A percentile compares a stretch with the other conserved stretches of the same genome.
phyloP scores from a whole-genome alignment of 2,888 invertebrate genomes.

The Selenia dentaria region DNA sequence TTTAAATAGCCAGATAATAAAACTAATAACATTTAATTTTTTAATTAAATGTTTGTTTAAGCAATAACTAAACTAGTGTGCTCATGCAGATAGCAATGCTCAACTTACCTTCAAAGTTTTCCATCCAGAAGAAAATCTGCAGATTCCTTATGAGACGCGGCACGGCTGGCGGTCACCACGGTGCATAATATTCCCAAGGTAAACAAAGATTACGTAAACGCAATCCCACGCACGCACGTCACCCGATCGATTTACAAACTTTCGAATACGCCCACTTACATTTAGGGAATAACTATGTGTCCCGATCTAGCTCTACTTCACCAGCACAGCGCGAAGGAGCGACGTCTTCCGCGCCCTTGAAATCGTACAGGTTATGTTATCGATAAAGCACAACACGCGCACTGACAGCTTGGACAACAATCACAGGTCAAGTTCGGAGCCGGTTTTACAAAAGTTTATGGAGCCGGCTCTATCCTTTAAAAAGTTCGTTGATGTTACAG shows the following conservation, averaged over 20 bases:
- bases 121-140: slow-evolving; percentile 24
- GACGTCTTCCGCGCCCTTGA: slow-evolving; percentile 74
- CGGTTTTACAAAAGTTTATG: slow-evolving; percentile 55
- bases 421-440: slow-evolving; percentile 76
- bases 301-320: slow-evolving; percentile 57
- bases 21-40: no score
- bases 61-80: no score
- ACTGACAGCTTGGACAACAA: slow-evolving; percentile 79
- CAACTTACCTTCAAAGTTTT: slow-evolving; percentile 46
- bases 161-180: slow-evolving; percentile 59
- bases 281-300: slow-evolving; percentile 61
- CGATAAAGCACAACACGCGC: slow-evolving; percentile 83
- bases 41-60: no score
- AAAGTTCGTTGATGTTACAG: slow-evolving; percentile 48
- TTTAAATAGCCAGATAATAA: no score
- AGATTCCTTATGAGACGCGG: slow-evolving; percentile 43
- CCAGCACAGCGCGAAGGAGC: slow-evolving; percentile 66
- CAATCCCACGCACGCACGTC: slow-evolving; percentile 83
- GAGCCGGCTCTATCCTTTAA: slow-evolving; percentile 39
- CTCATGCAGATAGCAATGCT: no score
- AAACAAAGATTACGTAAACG: slow-evolving; percentile 84
- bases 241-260: slow-evolving; percentile 83
- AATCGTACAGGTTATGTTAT: slow-evolving; percentile 83
- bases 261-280: slow-evolving; percentile 82
- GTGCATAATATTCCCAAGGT: slow-evolving; percentile 82